Evolutionary conservation across 2,113 vertebrate species (phyloP), one percentile per base, ranked within the genome.

Genomic region (Nothobranchius kuhntae): DNA sequence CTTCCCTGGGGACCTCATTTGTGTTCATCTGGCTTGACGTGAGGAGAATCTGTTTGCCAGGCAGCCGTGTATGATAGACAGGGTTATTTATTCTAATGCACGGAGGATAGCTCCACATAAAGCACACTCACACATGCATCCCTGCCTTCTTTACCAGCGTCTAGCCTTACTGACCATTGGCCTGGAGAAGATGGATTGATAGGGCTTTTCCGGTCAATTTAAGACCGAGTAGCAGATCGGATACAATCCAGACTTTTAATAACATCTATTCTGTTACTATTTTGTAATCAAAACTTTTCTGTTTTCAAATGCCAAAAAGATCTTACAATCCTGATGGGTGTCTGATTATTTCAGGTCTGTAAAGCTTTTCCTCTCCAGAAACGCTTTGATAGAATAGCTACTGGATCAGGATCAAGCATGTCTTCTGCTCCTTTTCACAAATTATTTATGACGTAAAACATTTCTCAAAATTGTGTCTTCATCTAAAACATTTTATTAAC

Each of bases 1-100:
- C 62, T 86, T 80, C 82, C 70, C 82, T 26, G 40, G 87, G 87
- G 85, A 87, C 56, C 81, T 85, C 82, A 84, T 89, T 89, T 89
- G 86, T 89, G 86, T 83, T 87, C 81, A 89, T 89, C 80, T 82
- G 73, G 75, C 73, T 61, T 86, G 86, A 85, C 78, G 45, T 64
- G 70, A 73, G 78, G 75, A 56, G 80, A 85, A 88, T 89, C 81
- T 86, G 80, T 88, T 85, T 83, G 81, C 75, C 77, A 85, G 80
- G 75, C 77, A 68, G 65, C 69, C 61, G 75, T 52, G 66, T 53
- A 78, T 79, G 89, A 87, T 63, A 78, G 89, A 88, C 85, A 87
- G 56, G 70, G 66, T 77, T 77, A 88, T 89, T 89, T 87, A 84
- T 89, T 82, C 61, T 81, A 76, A 88, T 86, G 78, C 63, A 69